These are phyloP conservation scores for Cardinalis cardinalis DNA, from an alignment of 2,113 vertebrate species.

Conservation along the genomic window DNA sequence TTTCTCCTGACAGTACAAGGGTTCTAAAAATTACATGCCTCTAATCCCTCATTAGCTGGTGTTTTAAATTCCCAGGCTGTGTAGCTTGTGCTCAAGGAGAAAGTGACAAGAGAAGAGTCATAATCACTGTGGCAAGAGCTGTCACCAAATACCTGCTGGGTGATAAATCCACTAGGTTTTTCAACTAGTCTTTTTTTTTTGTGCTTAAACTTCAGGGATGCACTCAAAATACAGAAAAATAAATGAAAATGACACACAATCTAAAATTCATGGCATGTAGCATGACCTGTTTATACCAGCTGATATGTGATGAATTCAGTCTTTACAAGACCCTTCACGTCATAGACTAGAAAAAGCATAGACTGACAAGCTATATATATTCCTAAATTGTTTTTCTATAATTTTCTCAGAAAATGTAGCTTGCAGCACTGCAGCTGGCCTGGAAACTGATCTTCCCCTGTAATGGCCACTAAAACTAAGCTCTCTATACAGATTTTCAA, in stretches of 20 bases:
- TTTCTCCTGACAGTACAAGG: constrained; percentile 12
- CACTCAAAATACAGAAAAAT: constrained; percentile 31
- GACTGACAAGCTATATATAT: constrained; percentile 4
- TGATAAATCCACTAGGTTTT: constrained; percentile 46
- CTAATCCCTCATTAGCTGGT: constrained; percentile 43
- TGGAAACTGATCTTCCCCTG: not conserved
- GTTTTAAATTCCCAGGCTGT: constrained; percentile 31
- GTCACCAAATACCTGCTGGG: constrained; percentile 30
- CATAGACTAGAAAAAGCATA: not conserved
- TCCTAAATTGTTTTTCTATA: not conserved
- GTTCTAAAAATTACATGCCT: constrained; percentile 42
- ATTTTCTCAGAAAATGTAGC: not conserved
- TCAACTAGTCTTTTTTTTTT: constrained; percentile 2
- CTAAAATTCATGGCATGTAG: constrained; percentile 4
- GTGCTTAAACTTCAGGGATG: not conserved
- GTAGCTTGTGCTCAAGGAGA: constrained; percentile 21
- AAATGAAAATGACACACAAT: constrained; percentile 11
- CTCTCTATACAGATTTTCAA: not conserved
- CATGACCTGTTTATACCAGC: not conserved
- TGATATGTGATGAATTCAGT: not conserved
- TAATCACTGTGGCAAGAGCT: constrained; percentile 17
- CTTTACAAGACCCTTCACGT: constrained; percentile 3
- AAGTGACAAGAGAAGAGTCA: constrained; percentile 39
- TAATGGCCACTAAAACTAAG: not conserved
- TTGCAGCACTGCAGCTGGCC: not conserved